These are phyloP conservation scores for Eupithecia vulgata DNA, from an alignment of 2,888 invertebrate genomes.

Conservation along the genomic window DNA sequence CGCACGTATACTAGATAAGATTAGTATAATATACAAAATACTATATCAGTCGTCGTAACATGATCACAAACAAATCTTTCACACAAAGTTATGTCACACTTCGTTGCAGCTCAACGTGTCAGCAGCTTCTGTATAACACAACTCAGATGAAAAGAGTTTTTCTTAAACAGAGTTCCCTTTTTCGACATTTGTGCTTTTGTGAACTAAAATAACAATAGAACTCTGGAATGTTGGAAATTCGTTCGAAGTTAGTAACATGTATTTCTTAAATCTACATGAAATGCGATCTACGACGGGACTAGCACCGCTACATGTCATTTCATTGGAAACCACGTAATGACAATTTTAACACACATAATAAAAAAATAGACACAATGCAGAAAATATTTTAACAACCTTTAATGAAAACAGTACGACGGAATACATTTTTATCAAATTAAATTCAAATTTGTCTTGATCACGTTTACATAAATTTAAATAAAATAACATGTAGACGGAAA, in stretches of 20 bases:
- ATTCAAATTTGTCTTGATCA: not conserved
- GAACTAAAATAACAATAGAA: conserved; percentile 63
- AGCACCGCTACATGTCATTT: conserved; percentile 72
- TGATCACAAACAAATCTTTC: conserved; percentile 48
- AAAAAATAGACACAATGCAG: not conserved
- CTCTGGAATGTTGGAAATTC: conserved; percentile 81
- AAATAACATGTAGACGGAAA: conserved; percentile 74
- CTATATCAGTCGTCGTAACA: conserved; percentile 64
- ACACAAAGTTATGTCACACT: conserved; percentile 54
- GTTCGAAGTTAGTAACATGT: conserved; percentile 67
- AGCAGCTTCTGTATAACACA: conserved; percentile 8
- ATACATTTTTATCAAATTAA: not conserved
- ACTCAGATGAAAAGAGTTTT: conserved; percentile 4
- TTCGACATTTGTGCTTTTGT: conserved; percentile 63
- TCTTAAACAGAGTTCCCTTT: conserved; percentile 21
- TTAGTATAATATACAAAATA: conserved; percentile 70
- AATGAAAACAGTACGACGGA: not conserved
- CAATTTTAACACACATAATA: not conserved
- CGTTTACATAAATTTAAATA: conserved; percentile 53
- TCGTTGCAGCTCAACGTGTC: not conserved
- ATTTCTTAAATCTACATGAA: conserved; percentile 75
- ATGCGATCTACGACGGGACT: conserved; percentile 80
- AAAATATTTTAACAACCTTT: not conserved
- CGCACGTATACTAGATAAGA: conserved; percentile 51
- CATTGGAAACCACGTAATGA: conserved; percentile 50